phyloP scores from a whole-genome alignment of 2,888 invertebrate genomes.

The Trachelus tabidus region DNA sequence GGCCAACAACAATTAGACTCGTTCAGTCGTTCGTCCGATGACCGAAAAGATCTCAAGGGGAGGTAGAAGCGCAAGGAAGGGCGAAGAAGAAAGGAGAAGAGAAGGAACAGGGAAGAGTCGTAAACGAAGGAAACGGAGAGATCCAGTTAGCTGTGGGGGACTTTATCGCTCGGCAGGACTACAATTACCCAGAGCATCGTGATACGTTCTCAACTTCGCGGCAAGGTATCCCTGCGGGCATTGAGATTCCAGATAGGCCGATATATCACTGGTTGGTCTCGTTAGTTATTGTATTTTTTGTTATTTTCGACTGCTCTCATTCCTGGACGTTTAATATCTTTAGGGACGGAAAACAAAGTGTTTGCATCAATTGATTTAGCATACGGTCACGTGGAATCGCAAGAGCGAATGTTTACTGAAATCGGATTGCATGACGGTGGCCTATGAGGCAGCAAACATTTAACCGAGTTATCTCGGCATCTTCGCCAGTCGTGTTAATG shows the following conservation, averaged over 20 bases:
- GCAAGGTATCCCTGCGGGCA: no score
- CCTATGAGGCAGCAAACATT: constrained; percentile 27
- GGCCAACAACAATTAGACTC: no score
- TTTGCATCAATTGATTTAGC: background rate
- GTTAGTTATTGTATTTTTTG: no score
- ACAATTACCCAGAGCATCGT: constrained; percentile 17
- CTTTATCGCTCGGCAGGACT: constrained; percentile 20
- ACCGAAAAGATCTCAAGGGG: no score
- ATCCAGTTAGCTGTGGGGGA: constrained; percentile 20
- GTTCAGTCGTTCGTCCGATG: no score
- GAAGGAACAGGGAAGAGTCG: constrained; percentile 11
- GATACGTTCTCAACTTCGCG: background rate
- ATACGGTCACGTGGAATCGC: background rate
- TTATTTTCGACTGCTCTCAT: no score
- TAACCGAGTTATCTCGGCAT: constrained; percentile 27
- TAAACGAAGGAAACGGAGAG: constrained; percentile 23
- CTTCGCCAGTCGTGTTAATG: constrained; percentile 27
- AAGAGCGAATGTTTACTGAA: background rate
- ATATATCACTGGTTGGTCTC: no score
- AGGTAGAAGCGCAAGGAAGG: no score
- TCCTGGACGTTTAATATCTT: no score
- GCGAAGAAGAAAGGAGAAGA: background rate
- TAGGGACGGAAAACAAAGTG: no score
- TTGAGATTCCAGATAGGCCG: no score
- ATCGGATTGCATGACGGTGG: constrained; percentile 28